A percentile compares a stretch with the other conserved stretches of the same genome.
Conservation (phyloP, 2,113 vertebrate genomes). For the Equus przewalskii region DNA sequence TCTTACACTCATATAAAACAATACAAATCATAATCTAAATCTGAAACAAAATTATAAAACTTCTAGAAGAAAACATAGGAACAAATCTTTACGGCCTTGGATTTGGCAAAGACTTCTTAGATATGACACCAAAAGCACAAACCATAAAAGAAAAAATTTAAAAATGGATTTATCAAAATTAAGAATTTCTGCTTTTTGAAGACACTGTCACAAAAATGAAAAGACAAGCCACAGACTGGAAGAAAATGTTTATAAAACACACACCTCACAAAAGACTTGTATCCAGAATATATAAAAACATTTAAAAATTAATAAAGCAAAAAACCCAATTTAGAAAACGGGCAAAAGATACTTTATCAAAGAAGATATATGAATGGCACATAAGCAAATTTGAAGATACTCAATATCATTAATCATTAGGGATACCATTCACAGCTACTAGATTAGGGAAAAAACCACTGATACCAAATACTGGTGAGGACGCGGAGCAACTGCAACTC, state of each 20-base stretch:
- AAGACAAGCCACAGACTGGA: neutral
- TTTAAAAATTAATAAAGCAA: neutral
- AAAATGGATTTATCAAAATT: neutral
- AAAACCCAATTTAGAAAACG: neutral
- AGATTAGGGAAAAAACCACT: neutral
- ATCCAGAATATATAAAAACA: neutral
- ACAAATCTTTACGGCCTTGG: neutral
- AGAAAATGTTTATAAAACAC: constrained; percentile 24
- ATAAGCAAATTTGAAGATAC: neutral
- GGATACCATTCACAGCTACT: neutral
- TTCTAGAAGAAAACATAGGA: neutral
- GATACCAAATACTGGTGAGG: neutral
- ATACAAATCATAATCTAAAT: neutral
- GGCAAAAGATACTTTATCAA: neutral
- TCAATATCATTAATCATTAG: neutral
- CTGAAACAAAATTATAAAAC: constrained; percentile 11
- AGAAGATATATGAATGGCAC: neutral
- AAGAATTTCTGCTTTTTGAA: neutral
- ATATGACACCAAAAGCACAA: neutral
- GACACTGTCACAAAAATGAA: neutral
- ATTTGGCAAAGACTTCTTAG: neutral
- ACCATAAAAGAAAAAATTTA: neutral
- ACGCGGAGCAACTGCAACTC: neutral
- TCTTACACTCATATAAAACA: neutral
- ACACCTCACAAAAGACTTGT: neutral